Conservation (phyloP, 2,888 invertebrate species). For the Agonopterix heracliana region DNA sequence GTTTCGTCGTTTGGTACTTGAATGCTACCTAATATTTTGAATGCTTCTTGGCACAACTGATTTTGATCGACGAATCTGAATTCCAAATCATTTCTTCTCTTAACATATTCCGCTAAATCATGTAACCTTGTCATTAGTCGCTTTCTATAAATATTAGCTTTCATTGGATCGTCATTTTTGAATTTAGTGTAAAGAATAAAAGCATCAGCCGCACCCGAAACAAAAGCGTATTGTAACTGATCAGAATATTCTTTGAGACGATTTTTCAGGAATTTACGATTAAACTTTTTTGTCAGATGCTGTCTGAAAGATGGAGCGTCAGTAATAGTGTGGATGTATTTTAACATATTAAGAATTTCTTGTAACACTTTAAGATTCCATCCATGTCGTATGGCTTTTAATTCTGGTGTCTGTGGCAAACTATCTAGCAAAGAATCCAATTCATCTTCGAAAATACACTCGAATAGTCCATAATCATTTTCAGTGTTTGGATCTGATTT, state of each 20-base stretch:
- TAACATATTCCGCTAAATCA: slow-evolving; percentile 25
- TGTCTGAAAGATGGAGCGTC: slow-evolving; percentile 28
- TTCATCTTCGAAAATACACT: slow-evolving; percentile 37
- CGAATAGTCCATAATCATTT: slow-evolving; percentile 34
- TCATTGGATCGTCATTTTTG: slow-evolving; percentile 32
- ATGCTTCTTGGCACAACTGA: slow-evolving; percentile 21
- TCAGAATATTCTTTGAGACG: slow-evolving; percentile 18
- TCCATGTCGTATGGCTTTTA: slow-evolving; percentile 21
- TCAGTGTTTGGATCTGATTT: slow-evolving; percentile 31
- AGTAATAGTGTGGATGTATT: slow-evolving; percentile 20
- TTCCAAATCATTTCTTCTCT: slow-evolving; percentile 21
- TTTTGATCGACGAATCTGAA: slow-evolving; percentile 23
- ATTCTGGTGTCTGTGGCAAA: slow-evolving; percentile 35
- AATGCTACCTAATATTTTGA: slow-evolving; percentile 34
- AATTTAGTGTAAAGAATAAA: slow-evolving; percentile 32
- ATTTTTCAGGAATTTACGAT: slow-evolving; percentile 18
- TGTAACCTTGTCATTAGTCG: slow-evolving; percentile 30
- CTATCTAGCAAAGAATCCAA: slow-evolving; percentile 39
- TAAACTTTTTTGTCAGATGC: slow-evolving; percentile 22
- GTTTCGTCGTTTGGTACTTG: slow-evolving; percentile 37
- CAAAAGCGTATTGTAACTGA: slow-evolving; percentile 17
- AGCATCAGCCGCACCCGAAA: slow-evolving; percentile 30
- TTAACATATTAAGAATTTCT: slow-evolving; percentile 21
- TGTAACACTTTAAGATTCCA: slow-evolving; percentile 31
- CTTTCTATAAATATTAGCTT: slow-evolving; percentile 33